Conservation (phyloP, 2,888 invertebrate genomes). For the Melanchra persicariae region DNA sequence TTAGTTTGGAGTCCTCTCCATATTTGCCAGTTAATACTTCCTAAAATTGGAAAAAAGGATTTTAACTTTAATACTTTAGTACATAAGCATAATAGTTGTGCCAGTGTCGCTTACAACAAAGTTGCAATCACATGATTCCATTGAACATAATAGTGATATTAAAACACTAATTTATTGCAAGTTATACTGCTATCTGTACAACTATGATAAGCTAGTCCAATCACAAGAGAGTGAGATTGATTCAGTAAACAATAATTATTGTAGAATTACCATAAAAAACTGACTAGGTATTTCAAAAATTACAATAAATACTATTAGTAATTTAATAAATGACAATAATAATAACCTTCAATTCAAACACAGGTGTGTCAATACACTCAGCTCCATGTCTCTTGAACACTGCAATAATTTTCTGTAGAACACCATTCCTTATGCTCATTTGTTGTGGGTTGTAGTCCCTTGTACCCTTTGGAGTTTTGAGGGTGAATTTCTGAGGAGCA, state of each 20-base stretch:
- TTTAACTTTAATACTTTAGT: not conserved
- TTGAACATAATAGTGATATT: not conserved
- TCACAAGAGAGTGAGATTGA: not conserved
- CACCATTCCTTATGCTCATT: conserved; percentile 97
- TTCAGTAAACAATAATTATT: conserved; percentile 1
- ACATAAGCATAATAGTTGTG: not conserved
- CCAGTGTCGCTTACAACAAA: not conserved
- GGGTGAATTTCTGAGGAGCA: conserved; percentile 94
- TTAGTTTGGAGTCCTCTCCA: conserved; percentile 99
- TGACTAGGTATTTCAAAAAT: no score
- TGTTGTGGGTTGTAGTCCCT: conserved; percentile 98
- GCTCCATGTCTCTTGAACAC: conserved; percentile 99
- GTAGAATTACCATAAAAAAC: no score
- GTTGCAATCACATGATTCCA: not conserved
- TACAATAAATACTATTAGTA: no score
- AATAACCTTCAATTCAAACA: conserved; percentile 98
- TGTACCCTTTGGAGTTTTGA: conserved; percentile 98
- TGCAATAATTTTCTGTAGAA: conserved; percentile 95
- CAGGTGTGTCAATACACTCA: conserved; percentile 99
- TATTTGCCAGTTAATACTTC: conserved; percentile 99
- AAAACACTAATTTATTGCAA: not conserved
- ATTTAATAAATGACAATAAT: not conserved
- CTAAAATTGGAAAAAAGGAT: conserved; percentile 84
- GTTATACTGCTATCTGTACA: not conserved
- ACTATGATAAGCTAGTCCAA: not conserved